Conservation (phyloP, 1,140 invertebrate genomes). For the Drosophila trapezifrons region DNA sequence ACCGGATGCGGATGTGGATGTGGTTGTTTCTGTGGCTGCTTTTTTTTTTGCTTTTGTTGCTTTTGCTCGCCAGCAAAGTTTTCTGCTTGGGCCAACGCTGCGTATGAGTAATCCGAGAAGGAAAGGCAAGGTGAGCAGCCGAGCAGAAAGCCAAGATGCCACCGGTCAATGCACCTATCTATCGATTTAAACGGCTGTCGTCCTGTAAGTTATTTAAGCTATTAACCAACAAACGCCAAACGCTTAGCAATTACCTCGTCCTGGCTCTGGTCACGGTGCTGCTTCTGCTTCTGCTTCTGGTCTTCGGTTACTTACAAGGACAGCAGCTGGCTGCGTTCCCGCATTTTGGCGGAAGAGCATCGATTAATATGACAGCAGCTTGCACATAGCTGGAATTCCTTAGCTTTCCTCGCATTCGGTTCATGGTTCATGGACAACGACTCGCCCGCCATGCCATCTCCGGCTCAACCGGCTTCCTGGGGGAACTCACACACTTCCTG, state of each 20-base stretch:
- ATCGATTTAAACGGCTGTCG: conserved; percentile 8
- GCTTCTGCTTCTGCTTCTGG: neutral
- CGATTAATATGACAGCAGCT: conserved; percentile 23
- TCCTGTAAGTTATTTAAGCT: conserved; percentile 52
- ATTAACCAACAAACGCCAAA: conserved; percentile 47
- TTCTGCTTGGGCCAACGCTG: conserved; percentile 12
- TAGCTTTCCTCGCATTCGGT: neutral
- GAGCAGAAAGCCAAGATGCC: neutral
- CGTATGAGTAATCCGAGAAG: conserved; percentile 14
- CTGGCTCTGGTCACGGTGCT: conserved; percentile 1
- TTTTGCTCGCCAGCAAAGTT: neutral
- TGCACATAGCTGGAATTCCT: conserved; percentile 29
- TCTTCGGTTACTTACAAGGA: neutral
- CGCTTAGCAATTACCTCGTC: conserved; percentile 3
- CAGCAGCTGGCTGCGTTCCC: neutral
- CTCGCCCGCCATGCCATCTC: conserved; percentile 3
- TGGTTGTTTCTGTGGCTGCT: conserved; percentile 6
- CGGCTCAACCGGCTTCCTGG: conserved; percentile 13
- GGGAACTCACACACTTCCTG: conserved; percentile 22
- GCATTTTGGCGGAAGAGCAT: conserved; percentile 17
- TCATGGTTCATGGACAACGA: neutral
- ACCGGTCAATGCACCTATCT: conserved; percentile 10
- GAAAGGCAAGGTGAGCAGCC: neutral
- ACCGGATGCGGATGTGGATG: conserved; percentile 34
- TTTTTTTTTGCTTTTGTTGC: neutral